Evolutionary conservation across 1,140 invertebrate genomes (phyloP).

Genomic region (Fopius arisanus): DNA sequence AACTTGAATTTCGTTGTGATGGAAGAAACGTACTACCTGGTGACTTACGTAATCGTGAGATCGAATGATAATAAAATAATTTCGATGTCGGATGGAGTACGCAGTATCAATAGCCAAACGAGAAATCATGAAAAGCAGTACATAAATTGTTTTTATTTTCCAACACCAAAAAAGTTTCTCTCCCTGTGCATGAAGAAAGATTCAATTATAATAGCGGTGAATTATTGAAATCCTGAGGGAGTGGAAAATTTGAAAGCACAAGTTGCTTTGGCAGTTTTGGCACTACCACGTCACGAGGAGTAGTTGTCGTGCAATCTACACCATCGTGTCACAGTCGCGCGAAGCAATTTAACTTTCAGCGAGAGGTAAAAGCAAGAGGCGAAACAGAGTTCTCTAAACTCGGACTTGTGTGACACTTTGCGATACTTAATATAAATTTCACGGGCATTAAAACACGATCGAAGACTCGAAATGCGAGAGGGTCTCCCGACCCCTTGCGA

Average conservation of each 20-base stretch:
- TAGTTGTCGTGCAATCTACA: conserved; percentile 23
- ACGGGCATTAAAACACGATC: conserved; percentile 2
- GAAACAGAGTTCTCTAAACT: not conserved
- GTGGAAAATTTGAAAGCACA: not conserved
- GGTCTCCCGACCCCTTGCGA: not conserved
- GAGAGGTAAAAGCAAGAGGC: conserved; percentile 30
- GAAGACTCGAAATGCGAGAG: not conserved
- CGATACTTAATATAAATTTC: conserved; percentile 1
- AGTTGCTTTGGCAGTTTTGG: conserved; percentile 41
- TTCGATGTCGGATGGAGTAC: too few relatives aligned
- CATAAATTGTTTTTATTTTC: too few relatives aligned
- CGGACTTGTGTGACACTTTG: conserved; percentile 3
- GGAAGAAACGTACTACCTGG: too few relatives aligned
- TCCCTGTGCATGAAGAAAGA: too few relatives aligned
- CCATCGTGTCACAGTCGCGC: conserved; percentile 36
- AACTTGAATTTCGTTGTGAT: too few relatives aligned
- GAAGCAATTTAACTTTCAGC: conserved; percentile 61
- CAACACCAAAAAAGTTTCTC: too few relatives aligned
- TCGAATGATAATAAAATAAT: too few relatives aligned
- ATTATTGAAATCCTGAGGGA: not conserved
- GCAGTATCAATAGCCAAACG: too few relatives aligned
- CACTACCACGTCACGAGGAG: conserved; percentile 53
- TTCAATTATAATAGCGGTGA: too few relatives aligned
- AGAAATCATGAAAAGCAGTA: too few relatives aligned
- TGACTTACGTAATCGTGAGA: too few relatives aligned